These are phyloP conservation scores for Callionymus lyra DNA, from an alignment of 2,113 vertebrate genomes.

Conservation along the genomic window DNA sequence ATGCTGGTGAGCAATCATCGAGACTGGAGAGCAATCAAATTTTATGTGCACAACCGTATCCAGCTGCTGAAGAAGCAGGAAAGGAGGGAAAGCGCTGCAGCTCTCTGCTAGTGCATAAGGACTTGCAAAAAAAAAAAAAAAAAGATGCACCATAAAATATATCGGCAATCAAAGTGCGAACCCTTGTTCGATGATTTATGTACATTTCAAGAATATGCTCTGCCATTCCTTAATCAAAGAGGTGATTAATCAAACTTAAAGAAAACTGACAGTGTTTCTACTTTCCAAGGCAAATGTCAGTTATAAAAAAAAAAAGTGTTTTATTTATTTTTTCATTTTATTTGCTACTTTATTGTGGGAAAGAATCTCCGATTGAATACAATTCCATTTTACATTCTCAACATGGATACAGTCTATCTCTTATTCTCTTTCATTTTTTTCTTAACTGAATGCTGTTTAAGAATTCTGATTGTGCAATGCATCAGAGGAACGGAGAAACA, in stretches of 20 bases:
- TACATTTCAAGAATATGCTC: no score
- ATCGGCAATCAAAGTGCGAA: slow-evolving; percentile 29
- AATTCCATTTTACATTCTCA: no score
- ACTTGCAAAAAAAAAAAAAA: not conserved
- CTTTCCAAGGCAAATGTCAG: no score
- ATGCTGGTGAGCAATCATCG: slow-evolving; percentile 69
- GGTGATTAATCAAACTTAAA: no score
- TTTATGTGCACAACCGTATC: slow-evolving; percentile 74
- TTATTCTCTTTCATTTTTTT: not conserved
- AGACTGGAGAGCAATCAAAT: slow-evolving; percentile 73
- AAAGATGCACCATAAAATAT: slow-evolving; percentile 19
- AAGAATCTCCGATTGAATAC: no score
- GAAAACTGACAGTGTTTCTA: no score
- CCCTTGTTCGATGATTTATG: not conserved
- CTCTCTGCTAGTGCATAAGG: slow-evolving; percentile 35
- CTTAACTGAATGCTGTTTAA: slow-evolving; percentile 41
- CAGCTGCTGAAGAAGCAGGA: slow-evolving; percentile 71
- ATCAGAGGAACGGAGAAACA: slow-evolving; percentile 16
- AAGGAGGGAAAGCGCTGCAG: slow-evolving; percentile 46
- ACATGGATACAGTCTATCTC: not conserved
- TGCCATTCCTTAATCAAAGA: no score
- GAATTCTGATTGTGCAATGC: slow-evolving; percentile 48
- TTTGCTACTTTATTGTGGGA: not conserved
- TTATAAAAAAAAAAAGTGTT: no score
- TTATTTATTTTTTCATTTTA: no score